Evolutionary conservation across 2,797 vertebrate genomes (phyloP).

Genomic region (Otolemur crassicaudatus): DNA sequence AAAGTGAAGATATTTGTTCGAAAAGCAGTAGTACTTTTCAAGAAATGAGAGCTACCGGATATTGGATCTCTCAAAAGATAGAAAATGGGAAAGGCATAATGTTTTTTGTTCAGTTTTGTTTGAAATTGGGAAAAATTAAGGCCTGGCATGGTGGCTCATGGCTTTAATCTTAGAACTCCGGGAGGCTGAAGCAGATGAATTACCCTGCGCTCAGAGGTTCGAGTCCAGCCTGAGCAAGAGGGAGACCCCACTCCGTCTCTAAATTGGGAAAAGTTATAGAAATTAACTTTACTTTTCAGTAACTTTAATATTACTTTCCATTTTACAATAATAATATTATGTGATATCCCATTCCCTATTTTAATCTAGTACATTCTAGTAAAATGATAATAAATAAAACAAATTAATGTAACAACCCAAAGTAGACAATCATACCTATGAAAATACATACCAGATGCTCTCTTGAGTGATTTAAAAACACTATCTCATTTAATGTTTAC

Average conservation of each 20-base stretch:
- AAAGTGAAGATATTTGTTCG: background rate
- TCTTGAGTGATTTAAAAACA: background rate
- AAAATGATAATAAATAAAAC: background rate
- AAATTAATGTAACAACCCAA: background rate
- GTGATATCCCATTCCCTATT: background rate
- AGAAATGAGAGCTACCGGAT: background rate
- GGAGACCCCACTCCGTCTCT: background rate
- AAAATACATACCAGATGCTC: background rate
- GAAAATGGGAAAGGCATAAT: background rate
- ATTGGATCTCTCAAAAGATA: background rate
- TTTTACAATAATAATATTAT: background rate
- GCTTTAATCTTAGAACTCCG: too few relatives aligned
- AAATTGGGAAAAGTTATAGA: background rate
- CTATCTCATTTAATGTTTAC: background rate
- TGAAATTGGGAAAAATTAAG: background rate
- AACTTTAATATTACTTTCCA: background rate
- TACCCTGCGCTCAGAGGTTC: too few relatives aligned
- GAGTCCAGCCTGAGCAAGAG: too few relatives aligned
- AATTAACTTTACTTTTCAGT: background rate
- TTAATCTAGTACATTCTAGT: background rate
- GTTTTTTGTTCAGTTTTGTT: constrained; percentile 8
- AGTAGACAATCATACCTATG: background rate
- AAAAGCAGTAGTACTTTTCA: background rate
- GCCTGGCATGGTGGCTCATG: too few relatives aligned
- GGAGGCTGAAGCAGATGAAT: too few relatives aligned